phyloP scores from a whole-genome alignment of 2,888 invertebrate genomes.

The Zonitis immaculata region DNA sequence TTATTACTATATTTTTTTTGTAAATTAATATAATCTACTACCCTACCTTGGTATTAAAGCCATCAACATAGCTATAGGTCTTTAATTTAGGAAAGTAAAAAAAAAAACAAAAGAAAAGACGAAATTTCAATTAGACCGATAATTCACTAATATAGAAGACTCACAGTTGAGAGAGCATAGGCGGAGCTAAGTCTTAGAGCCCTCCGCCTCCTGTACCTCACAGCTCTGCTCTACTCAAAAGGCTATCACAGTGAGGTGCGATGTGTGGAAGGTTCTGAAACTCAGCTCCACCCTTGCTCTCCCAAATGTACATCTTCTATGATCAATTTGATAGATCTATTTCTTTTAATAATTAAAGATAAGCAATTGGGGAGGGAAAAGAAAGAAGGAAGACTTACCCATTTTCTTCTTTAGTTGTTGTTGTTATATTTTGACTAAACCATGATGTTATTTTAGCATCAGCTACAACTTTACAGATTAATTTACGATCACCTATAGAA shows the following conservation, averaged over 20 bases:
- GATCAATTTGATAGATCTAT: too few species aligned
- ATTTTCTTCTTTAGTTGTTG: slow-evolving; percentile 66
- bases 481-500: slow-evolving; percentile 77
- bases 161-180: too few species aligned
- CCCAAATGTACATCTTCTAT: too few species aligned
- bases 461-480: slow-evolving; percentile 79
- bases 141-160: background rate
- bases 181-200: too few species aligned
- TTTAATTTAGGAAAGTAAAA: slow-evolving; percentile 47
- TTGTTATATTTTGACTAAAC: slow-evolving; percentile 73
- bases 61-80: slow-evolving; percentile 90
- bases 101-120: slow-evolving; percentile 21
- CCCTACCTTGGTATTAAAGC: slow-evolving; percentile 90
- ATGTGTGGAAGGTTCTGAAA: too few species aligned
- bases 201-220: too few species aligned
- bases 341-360: background rate
- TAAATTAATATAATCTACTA: slow-evolving; percentile 40
- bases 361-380: background rate
- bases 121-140: slow-evolving; percentile 5
- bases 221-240: too few species aligned
- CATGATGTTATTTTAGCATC: slow-evolving; percentile 85
- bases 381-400: slow-evolving; percentile 52
- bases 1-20: background rate
- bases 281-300: too few species aligned
- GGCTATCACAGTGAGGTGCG: too few species aligned